A percentile compares a stretch with the other conserved stretches of the same genome.
phyloP scores from a whole-genome alignment of 1,140 invertebrate species.

The Pseudoatta argentina region DNA sequence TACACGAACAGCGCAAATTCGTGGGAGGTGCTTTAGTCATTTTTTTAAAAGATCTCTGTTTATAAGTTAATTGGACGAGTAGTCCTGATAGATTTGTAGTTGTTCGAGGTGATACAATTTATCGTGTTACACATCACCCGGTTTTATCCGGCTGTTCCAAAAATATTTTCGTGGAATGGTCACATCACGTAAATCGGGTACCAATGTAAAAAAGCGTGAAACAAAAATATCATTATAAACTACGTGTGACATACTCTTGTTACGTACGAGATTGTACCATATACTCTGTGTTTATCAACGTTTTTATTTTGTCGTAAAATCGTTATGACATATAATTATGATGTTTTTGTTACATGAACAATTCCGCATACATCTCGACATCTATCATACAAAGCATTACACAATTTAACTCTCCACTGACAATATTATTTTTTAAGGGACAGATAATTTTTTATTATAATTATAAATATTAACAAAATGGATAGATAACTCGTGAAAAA shows the following conservation, averaged over 20 bases:
- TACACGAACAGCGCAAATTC: slow-evolving; percentile 30
- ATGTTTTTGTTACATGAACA: neutral
- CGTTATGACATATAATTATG: neutral
- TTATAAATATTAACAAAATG: too few species aligned
- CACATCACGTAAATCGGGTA: neutral
- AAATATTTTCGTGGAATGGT: slow-evolving; percentile 19
- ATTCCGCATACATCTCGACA: neutral
- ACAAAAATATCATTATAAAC: slow-evolving; percentile 31
- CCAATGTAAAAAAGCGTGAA: neutral
- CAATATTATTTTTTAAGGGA: too few species aligned
- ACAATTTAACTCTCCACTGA: too few species aligned
- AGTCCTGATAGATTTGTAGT: slow-evolving; percentile 19
- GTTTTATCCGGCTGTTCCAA: neutral
- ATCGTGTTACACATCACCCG: neutral
- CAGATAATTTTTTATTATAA: too few species aligned
- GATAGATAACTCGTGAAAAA: too few species aligned
- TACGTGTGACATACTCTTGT: neutral
- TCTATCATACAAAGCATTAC: neutral
- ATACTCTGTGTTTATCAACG: neutral
- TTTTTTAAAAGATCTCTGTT: slow-evolving; percentile 42
- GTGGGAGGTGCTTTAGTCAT: neutral
- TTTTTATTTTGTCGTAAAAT: slow-evolving; percentile 9
- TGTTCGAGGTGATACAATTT: neutral
- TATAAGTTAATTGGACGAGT: slow-evolving; percentile 15
- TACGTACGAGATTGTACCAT: neutral